phyloP scores from a whole-genome alignment of 2,888 invertebrate genomes.

The Caenorhabditis sinica region DNA sequence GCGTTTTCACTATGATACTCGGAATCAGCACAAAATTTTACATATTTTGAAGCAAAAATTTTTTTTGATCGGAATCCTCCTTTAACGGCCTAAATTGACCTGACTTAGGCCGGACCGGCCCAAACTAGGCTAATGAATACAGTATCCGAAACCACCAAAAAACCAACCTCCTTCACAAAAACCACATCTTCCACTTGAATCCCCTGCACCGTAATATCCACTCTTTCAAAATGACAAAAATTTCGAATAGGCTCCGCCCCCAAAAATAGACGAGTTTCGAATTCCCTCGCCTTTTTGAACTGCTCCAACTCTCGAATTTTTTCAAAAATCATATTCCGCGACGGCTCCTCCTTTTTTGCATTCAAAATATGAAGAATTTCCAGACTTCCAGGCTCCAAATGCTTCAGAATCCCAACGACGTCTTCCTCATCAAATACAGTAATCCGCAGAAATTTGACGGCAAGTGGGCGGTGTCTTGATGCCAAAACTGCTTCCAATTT shows the following conservation, averaged over 20 bases:
- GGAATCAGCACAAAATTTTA: too few relatives aligned
- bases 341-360: background rate
- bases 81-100: too few relatives aligned
- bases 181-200: background rate
- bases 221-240: background rate
- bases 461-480: background rate
- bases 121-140: too few relatives aligned
- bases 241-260: background rate
- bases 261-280: background rate
- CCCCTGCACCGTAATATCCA: background rate
- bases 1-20: too few relatives aligned
- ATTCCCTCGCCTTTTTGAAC: conserved; percentile 3
- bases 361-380: background rate
- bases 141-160: too few relatives aligned
- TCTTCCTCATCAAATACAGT: background rate
- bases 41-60: too few relatives aligned
- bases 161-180: background rate
- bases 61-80: too few relatives aligned
- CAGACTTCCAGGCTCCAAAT: background rate
- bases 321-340: background rate
- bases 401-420: background rate
- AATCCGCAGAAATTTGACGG: conserved; percentile 5
- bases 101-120: too few relatives aligned
- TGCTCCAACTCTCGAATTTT: background rate
- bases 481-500: background rate